Evolutionary conservation across 23 tunicate genomes (phyloP).

Genomic region (Trididemnum clinides): DNA sequence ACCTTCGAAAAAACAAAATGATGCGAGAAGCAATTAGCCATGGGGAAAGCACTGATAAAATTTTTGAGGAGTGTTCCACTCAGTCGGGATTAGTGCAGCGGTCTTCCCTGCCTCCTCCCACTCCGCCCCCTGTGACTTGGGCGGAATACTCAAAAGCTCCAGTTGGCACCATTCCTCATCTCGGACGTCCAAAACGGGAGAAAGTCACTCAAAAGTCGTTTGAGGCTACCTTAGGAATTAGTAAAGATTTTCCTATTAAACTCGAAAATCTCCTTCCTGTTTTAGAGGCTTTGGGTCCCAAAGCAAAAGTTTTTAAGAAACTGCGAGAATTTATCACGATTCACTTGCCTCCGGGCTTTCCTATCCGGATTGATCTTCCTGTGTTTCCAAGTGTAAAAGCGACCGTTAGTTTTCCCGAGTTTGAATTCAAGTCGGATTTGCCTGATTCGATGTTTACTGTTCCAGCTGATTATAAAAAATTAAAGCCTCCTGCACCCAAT

Average conservation of each 20-base stretch:
- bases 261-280: conserved; percentile 74
- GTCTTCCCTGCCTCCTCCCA: conserved; percentile 72
- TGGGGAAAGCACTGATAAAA: conserved; percentile 63
- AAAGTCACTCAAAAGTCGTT: conserved; percentile 57
- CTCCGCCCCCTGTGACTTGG: conserved; percentile 44
- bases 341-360: conserved; percentile 87
- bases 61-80: conserved; percentile 47
- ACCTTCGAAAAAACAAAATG: conserved; percentile 62
- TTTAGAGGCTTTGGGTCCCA: conserved; percentile 76
- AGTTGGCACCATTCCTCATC: conserved; percentile 6
- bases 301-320: conserved; percentile 72
- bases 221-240: conserved; percentile 70
- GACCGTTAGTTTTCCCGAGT: conserved; percentile 75
- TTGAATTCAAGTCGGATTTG: conserved; percentile 49
- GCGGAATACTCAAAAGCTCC: conserved; percentile 30
- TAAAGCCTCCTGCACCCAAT: conserved; percentile 58
- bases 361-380: conserved; percentile 80
- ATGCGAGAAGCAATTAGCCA: conserved; percentile 62
- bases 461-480: conserved; percentile 46
- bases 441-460: conserved; percentile 56
- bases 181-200: conserved; percentile 57
- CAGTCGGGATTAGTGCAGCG: conserved; percentile 33
- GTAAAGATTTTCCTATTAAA: conserved; percentile 77
- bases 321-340: conserved; percentile 75
- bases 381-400: conserved; percentile 91